Conservation (phyloP, 2,888 invertebrate genomes). For the Amphipoea lucens region DNA sequence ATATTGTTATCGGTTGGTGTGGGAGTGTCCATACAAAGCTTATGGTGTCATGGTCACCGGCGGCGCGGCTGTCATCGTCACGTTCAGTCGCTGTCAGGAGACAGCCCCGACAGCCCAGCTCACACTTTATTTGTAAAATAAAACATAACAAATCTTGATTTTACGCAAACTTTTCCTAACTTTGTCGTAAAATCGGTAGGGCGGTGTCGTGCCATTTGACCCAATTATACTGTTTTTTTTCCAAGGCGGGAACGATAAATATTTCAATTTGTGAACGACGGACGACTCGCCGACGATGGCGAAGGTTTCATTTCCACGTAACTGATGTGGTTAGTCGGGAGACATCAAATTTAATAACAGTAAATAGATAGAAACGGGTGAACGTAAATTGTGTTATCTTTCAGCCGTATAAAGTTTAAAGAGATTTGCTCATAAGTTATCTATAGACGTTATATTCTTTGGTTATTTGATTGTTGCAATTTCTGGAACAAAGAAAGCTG, state of each 20-base stretch:
- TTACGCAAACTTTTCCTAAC: slow-evolving; percentile 53
- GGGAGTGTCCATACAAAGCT: slow-evolving; percentile 76
- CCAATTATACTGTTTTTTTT: slow-evolving; percentile 65
- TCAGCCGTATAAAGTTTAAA: not conserved
- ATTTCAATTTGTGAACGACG: slow-evolving; percentile 63
- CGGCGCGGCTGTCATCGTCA: slow-evolving; percentile 69
- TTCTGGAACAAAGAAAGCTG: not conserved
- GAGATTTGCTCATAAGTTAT: not conserved
- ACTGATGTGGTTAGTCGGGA: slow-evolving; percentile 44
- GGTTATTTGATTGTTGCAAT: not conserved
- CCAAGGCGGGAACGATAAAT: slow-evolving; percentile 53
- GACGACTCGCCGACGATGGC: slow-evolving; percentile 30
- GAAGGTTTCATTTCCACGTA: slow-evolving; percentile 45
- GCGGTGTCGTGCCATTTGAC: slow-evolving; percentile 64
- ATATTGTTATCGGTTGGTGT: slow-evolving; percentile 44
- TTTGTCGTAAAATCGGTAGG: slow-evolving; percentile 50
- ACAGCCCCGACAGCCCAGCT: slow-evolving; percentile 59
- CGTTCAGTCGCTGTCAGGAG: slow-evolving; percentile 76
- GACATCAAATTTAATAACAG: slow-evolving; percentile 30
- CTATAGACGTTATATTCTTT: not conserved
- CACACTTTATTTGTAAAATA: slow-evolving; percentile 53
- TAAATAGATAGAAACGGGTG: slow-evolving; percentile 14
- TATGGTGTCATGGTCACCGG: slow-evolving; percentile 74
- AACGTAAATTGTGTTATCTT: slow-evolving; percentile 26
- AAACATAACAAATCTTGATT: slow-evolving; percentile 54